A percentile compares a stretch with the other conserved stretches of the same genome.
phyloP scores from a whole-genome alignment of 2,113 vertebrate species.

The Vimba vimba region DNA sequence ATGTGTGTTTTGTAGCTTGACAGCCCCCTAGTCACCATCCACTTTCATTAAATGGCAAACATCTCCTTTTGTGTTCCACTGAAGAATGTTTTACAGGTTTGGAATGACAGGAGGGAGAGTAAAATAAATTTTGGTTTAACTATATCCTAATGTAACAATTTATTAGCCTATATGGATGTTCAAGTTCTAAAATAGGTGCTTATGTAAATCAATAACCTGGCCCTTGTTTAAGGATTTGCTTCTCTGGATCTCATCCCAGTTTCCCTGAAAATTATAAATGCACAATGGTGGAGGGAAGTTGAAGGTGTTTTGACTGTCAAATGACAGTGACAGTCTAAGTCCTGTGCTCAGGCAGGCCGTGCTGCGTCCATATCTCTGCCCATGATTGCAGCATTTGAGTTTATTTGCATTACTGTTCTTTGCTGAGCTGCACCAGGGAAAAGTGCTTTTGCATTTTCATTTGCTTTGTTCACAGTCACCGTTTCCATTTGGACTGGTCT shows the following conservation, averaged over 20 bases:
- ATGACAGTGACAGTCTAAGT: conserved; percentile 66
- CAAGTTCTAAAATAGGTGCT: not conserved
- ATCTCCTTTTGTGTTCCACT: not conserved
- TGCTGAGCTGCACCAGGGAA: conserved; percentile 68
- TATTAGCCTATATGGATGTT: not conserved
- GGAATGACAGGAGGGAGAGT: not conserved
- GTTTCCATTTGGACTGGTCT: conserved; percentile 57
- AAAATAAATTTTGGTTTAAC: not conserved
- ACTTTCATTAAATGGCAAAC: not conserved
- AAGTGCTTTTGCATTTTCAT: conserved; percentile 74
- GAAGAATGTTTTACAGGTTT: not conserved
- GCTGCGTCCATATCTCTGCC: conserved; percentile 65
- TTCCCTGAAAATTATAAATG: conserved; percentile 78
- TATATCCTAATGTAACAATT: not conserved
- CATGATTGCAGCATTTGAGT: conserved; percentile 65
- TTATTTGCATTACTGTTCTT: conserved; percentile 76
- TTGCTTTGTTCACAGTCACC: conserved; percentile 68
- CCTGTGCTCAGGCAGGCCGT: conserved; percentile 56
- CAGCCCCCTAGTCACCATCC: not conserved
- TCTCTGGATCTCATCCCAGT: conserved; percentile 65
- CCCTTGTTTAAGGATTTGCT: conserved; percentile 23
- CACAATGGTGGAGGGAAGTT: conserved; percentile 72
- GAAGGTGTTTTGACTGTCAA: conserved; percentile 76
- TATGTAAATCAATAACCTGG: conserved; percentile 29
- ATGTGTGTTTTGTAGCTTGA: not conserved